Conservation (phyloP, 2,888 invertebrate species). For the Odontothrips loti region DNA sequence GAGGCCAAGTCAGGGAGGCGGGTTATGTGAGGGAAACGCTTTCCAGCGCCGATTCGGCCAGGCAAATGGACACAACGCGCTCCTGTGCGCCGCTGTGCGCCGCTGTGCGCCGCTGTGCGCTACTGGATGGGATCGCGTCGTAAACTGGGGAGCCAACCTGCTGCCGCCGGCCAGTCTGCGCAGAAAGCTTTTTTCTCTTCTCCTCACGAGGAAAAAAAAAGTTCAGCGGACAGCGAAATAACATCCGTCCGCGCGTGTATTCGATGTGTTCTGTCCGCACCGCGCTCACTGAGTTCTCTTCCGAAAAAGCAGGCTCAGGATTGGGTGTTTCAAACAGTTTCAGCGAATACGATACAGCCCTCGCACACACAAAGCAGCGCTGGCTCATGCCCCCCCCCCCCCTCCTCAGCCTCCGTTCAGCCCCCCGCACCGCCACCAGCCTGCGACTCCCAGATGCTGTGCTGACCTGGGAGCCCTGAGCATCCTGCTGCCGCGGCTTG, state of each 20-base stretch:
- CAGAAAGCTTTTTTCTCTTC: too few relatives aligned
- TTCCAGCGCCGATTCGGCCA: too few relatives aligned
- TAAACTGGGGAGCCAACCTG: too few relatives aligned
- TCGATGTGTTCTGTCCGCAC: neutral
- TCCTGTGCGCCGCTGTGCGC: too few relatives aligned
- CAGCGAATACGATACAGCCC: too few relatives aligned
- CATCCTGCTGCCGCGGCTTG: neutral
- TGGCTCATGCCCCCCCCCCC: neutral
- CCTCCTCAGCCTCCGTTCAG: neutral
- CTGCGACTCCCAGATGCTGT: neutral
- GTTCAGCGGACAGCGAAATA: neutral
- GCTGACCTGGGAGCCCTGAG: neutral
- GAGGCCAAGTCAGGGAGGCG: too few relatives aligned
- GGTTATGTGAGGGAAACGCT: too few relatives aligned
- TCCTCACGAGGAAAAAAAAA: neutral
- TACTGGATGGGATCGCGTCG: too few relatives aligned
- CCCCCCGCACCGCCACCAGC: neutral
- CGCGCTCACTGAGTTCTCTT: neutral
- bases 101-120: too few relatives aligned
- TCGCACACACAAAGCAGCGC: neutral
- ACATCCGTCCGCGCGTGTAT: neutral
- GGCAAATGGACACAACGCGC: too few relatives aligned
- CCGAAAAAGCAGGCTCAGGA: neutral
- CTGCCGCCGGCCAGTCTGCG: too few relatives aligned
- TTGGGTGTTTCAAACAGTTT: too few relatives aligned